phyloP scores from a whole-genome alignment of 2,113 vertebrate genomes.

The Clarias magur region DNA sequence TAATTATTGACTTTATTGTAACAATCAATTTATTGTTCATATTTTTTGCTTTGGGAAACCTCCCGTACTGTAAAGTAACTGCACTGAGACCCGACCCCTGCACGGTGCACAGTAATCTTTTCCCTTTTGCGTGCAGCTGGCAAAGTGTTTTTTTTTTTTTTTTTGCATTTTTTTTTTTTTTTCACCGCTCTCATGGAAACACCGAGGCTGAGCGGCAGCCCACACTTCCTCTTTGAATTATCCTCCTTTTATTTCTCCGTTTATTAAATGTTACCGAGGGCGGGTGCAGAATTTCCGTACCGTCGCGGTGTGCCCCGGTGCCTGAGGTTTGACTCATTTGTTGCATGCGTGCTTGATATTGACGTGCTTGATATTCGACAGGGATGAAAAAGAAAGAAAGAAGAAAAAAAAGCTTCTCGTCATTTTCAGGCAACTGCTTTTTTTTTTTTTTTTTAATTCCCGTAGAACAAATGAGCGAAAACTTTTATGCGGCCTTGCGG shows the following conservation, averaged over 20 bases:
- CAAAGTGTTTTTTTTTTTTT: background rate
- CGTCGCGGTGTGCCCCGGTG: constrained; percentile 48
- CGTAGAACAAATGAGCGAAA: background rate
- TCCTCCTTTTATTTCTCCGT: constrained; percentile 35
- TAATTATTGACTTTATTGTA: too few relatives aligned
- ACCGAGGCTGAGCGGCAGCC: constrained; percentile 64
- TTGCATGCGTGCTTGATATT: background rate
- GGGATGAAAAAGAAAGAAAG: background rate
- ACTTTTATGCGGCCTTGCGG: background rate
- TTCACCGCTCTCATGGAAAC: constrained; percentile 68
- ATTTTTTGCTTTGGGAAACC: background rate
- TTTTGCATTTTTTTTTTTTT: background rate
- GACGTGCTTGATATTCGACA: background rate
- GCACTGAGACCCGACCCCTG: background rate
- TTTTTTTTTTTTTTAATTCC: background rate
- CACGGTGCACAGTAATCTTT: background rate
- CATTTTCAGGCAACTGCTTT: background rate
- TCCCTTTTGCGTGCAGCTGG: background rate
- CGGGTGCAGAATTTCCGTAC: constrained; percentile 72
- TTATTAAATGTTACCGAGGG: constrained; percentile 60
- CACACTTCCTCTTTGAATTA: constrained; percentile 67
- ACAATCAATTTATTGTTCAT: background rate
- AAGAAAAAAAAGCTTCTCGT: background rate
- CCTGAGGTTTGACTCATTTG: constrained; percentile 57
- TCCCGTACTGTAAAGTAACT: background rate